phyloP scores from a whole-genome alignment of 2,888 invertebrate genomes.

The Tachystola acroxantha region DNA sequence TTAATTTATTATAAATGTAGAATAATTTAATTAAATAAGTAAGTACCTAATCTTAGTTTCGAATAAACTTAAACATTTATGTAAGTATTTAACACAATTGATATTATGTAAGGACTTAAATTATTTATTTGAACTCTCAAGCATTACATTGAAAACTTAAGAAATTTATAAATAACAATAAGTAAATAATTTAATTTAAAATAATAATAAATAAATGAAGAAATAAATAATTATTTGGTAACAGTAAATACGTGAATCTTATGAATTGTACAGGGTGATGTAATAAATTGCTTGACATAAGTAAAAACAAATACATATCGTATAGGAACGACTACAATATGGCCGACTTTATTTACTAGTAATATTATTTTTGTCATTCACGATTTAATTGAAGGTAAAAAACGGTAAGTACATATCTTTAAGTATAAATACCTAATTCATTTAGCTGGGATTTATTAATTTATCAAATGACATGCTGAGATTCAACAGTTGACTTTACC shows the following conservation, averaged over 20 bases:
- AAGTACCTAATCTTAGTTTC: too few species aligned
- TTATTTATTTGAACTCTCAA: too few species aligned
- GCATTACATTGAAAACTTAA: too few species aligned
- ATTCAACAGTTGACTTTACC: neutral
- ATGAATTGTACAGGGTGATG: constrained; percentile 14
- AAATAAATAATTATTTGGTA: constrained; percentile 48
- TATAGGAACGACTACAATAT: constrained; percentile 25
- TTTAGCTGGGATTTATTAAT: too few species aligned
- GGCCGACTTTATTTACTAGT: constrained; percentile 13
- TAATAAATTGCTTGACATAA: constrained; percentile 1
- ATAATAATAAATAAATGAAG: constrained; percentile 1
- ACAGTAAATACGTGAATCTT: constrained; percentile 40
- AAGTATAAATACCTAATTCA: too few species aligned
- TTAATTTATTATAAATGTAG: too few species aligned
- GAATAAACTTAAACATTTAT: too few species aligned
- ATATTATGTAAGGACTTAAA: too few species aligned
- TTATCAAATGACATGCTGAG: neutral
- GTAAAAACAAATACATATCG: constrained; percentile 5
- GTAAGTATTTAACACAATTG: too few species aligned
- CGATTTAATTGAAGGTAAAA: neutral
- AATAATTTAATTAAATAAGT: too few species aligned
- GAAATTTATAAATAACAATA: too few species aligned
- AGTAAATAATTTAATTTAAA: constrained; percentile 17
- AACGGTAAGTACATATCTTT: too few species aligned
- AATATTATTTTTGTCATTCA: neutral